Percentiles rank a stretch among this genome's conserved stretches.
These are phyloP conservation scores for Eurytoma californica DNA, from an alignment of 2,888 invertebrate genomes.

Conservation along the genomic window DNA sequence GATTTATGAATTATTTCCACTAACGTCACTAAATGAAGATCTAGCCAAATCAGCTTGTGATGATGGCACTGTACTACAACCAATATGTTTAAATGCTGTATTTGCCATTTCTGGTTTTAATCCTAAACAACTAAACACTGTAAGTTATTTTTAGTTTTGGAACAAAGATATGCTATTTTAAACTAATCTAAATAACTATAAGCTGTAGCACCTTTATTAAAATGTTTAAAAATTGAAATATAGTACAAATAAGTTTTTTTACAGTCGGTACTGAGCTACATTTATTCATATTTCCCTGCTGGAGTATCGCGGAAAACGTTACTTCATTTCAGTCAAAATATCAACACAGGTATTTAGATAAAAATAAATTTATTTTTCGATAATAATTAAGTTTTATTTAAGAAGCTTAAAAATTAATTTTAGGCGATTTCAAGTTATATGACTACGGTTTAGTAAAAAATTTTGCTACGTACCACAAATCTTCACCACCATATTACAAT, in stretches of 20 bases:
- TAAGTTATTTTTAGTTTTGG: neutral
- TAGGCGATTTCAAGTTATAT: conserved; percentile 61
- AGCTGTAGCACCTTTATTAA: no score
- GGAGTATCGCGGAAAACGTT: conserved; percentile 54
- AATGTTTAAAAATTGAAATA: neutral
- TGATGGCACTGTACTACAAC: conserved; percentile 35
- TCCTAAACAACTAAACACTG: conserved; percentile 38
- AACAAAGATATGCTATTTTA: no score
- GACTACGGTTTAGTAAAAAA: conserved; percentile 59
- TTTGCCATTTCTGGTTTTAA: conserved; percentile 26
- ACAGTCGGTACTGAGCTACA: conserved; percentile 45
- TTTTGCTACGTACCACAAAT: conserved; percentile 56
- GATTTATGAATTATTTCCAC: conserved; percentile 46
- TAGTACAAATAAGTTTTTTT: conserved; percentile 33
- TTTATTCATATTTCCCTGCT: conserved; percentile 56
- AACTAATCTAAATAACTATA: no score
- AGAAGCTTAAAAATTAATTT: no score
- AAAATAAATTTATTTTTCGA: no score
- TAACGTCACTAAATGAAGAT: conserved; percentile 10
- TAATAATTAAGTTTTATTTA: no score
- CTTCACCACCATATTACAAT: conserved; percentile 58
- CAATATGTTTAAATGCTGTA: conserved; percentile 15
- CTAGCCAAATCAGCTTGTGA: conserved; percentile 3
- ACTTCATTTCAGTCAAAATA: conserved; percentile 56
- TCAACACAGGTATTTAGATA: conserved; percentile 52